These are phyloP conservation scores for Achroia grisella DNA, from an alignment of 1,140 invertebrate genomes.

Conservation along the genomic window DNA sequence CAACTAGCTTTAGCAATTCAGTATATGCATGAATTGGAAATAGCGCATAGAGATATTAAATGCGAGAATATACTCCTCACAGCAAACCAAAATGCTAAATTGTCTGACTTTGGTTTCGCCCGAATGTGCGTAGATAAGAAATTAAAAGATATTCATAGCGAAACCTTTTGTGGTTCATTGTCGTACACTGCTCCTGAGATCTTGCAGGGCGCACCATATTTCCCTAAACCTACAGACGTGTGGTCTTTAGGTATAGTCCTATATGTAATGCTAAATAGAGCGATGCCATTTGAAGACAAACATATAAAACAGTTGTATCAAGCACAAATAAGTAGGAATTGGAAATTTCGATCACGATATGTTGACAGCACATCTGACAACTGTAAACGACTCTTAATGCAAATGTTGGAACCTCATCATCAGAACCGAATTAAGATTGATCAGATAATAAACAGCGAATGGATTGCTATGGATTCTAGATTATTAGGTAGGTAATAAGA, in stretches of 20 bases:
- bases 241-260: constrained; percentile 83
- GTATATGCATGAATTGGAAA: constrained; percentile 83
- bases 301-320: constrained; percentile 82
- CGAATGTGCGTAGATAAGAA: constrained; percentile 69
- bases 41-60: constrained; percentile 85
- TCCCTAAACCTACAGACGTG: constrained; percentile 77
- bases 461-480: constrained; percentile 75
- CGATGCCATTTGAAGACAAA: constrained; percentile 88
- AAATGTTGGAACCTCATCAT: constrained; percentile 80
- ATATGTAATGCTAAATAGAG: constrained; percentile 82
- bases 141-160: constrained; percentile 74
- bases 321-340: constrained; percentile 72
- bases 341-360: constrained; percentile 79
- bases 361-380: constrained; percentile 58
- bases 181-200: constrained; percentile 84
- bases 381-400: constrained; percentile 72
- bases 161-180: constrained; percentile 83
- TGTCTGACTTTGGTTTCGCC: constrained; percentile 89
- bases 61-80: constrained; percentile 87
- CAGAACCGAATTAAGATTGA: constrained; percentile 67
- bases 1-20: constrained; percentile 79
- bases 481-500: constrained; percentile 41
- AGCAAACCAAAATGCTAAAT: constrained; percentile 79
- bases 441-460: constrained; percentile 52
- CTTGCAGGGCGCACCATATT: constrained; percentile 77